Evolutionary conservation across 2,113 vertebrate genomes (phyloP).

Genomic region (Oryzias woworae): DNA sequence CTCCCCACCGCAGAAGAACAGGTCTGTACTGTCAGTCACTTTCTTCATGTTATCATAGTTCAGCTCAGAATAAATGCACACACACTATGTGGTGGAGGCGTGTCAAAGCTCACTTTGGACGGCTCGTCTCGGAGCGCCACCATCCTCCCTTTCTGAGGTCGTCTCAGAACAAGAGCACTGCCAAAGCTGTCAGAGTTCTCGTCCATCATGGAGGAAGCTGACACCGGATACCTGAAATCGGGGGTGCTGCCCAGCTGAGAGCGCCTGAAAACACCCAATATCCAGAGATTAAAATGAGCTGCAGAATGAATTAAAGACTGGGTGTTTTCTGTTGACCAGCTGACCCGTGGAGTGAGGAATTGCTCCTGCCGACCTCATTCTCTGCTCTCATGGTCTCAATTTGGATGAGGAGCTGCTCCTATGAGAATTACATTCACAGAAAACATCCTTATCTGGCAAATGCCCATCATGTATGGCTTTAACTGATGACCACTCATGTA

Average conservation of each 20-base stretch:
- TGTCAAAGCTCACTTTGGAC: conserved; percentile 81
- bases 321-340: background rate
- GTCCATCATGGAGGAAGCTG: conserved; percentile 83
- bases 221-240: conserved; percentile 89
- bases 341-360: conserved; percentile 87
- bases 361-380: conserved; percentile 85
- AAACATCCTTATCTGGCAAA: too few species aligned
- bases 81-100: too few species aligned
- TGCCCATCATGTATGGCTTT: too few species aligned
- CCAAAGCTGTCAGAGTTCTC: conserved; percentile 82
- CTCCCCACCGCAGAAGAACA: too few species aligned
- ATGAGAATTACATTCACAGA: background rate
- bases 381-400: conserved; percentile 88
- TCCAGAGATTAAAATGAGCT: too few species aligned
- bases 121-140: conserved; percentile 92
- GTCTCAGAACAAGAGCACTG: conserved; percentile 85
- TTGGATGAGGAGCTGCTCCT: conserved; percentile 92
- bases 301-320: background rate
- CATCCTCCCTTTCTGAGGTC: conserved; percentile 91
- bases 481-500: too few species aligned
- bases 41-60: too few species aligned
- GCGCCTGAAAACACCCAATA: conserved; percentile 69
- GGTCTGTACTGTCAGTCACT: too few species aligned
- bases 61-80: background rate
- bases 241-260: conserved; percentile 85